A percentile compares a stretch with the other conserved stretches of the same genome.
phyloP scores from a whole-genome alignment of 1,140 invertebrate species.

The Mamestra configurata region DNA sequence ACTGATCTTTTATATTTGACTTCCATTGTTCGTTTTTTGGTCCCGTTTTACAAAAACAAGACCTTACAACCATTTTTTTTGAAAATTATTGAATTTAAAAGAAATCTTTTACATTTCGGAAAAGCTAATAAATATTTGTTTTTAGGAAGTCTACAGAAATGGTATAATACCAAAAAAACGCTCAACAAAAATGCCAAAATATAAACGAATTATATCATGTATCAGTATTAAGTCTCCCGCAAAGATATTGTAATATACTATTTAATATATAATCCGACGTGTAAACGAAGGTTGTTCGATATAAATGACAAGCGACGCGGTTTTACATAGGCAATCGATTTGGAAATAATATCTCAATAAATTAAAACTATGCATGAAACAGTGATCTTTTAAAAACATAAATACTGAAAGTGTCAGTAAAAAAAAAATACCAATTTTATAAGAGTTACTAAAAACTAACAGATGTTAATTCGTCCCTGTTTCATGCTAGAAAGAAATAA shows the following conservation, averaged over 20 bases:
- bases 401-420: neutral
- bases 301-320: neutral
- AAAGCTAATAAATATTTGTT: too few species aligned
- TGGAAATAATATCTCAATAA: neutral
- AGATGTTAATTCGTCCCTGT: neutral
- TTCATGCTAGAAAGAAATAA: neutral
- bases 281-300: neutral
- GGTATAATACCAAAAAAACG: neutral
- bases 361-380: neutral
- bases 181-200: slow-evolving; percentile 28
- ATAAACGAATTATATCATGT: slow-evolving; percentile 12
- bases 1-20: neutral
- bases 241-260: slow-evolving; percentile 17
- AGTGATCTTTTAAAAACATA: neutral
- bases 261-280: slow-evolving; percentile 6
- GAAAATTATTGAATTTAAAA: too few species aligned
- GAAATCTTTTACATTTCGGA: too few species aligned
- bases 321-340: neutral
- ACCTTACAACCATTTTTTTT: too few species aligned
- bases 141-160: too few species aligned
- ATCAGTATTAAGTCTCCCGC: slow-evolving; percentile 4
- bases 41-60: too few species aligned
- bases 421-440: neutral
- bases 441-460: too few species aligned
- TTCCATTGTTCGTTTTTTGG: too few species aligned